phyloP scores from a whole-genome alignment of 2,888 invertebrate genomes.

The Drosophila histrio region DNA sequence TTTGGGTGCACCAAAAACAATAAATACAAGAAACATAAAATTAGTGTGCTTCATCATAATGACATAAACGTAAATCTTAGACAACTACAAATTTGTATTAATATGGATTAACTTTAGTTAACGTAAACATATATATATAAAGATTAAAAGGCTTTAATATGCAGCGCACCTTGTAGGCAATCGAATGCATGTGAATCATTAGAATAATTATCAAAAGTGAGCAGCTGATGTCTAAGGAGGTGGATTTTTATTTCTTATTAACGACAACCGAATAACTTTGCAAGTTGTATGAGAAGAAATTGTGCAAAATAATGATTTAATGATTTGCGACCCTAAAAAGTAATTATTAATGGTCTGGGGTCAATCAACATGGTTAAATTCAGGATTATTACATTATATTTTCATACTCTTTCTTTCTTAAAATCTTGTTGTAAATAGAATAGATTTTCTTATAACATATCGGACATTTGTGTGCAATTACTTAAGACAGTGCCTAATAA shows the following conservation, averaged over 20 bases:
- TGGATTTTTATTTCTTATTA: background rate
- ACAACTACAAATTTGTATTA: slow-evolving; percentile 9
- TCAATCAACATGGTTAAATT: background rate
- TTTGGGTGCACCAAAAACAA: slow-evolving; percentile 16
- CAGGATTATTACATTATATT: background rate
- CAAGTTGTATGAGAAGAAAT: background rate
- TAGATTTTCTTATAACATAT: background rate
- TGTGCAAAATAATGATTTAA: background rate
- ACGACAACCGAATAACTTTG: background rate
- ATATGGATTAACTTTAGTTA: slow-evolving; percentile 6
- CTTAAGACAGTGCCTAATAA: background rate
- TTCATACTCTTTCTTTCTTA: background rate
- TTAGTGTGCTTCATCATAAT: slow-evolving; percentile 23
- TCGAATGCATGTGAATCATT: slow-evolving; percentile 10
- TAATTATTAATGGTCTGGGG: background rate
- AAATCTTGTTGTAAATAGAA: background rate
- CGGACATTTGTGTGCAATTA: slow-evolving; percentile 1
- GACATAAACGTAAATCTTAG: slow-evolving; percentile 4
- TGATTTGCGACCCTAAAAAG: background rate
- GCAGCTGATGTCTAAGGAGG: slow-evolving; percentile 8
- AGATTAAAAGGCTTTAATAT: slow-evolving; percentile 6
- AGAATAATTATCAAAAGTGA: slow-evolving; percentile 16
- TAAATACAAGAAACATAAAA: slow-evolving; percentile 25
- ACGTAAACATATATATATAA: background rate
- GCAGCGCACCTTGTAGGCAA: slow-evolving; percentile 12